Percentiles rank a stretch among this genome's conserved stretches.
These are phyloP conservation scores for Triops longicaudatus DNA, from an alignment of 1,140 invertebrate genomes.

Conservation along the genomic window DNA sequence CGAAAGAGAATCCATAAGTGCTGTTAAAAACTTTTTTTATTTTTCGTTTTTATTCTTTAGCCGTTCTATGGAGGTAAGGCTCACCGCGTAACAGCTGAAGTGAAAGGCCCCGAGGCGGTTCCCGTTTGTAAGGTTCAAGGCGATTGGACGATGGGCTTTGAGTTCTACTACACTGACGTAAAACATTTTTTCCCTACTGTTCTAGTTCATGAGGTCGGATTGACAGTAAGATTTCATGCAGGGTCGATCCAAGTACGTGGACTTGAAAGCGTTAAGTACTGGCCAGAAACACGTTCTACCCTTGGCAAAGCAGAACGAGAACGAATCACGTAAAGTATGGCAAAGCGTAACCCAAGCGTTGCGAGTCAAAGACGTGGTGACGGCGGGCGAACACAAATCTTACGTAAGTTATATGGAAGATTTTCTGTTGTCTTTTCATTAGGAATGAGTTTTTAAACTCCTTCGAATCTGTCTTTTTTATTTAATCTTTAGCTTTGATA, in stretches of 20 bases:
- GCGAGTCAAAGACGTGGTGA: conserved; percentile 41
- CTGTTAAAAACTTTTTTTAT: background rate
- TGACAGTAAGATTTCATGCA: conserved; percentile 17
- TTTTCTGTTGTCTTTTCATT: background rate
- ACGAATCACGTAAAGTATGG: conserved; percentile 46
- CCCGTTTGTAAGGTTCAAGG: conserved; percentile 42
- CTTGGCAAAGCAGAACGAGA: conserved; percentile 38
- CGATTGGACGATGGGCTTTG: conserved; percentile 46
- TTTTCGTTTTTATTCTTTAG: conserved; percentile 31
- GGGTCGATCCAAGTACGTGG: conserved; percentile 34
- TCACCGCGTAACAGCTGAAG: conserved; percentile 41
- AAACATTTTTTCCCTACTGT: background rate
- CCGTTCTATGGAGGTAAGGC: conserved; percentile 45
- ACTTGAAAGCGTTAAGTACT: conserved; percentile 43
- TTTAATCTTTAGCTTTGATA: too few species aligned
- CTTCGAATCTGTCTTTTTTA: too few species aligned
- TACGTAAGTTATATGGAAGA: conserved; percentile 3
- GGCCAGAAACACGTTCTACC: conserved; percentile 42
- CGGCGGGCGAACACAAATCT: conserved; percentile 45
- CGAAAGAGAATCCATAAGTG: background rate
- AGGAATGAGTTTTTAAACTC: too few species aligned
- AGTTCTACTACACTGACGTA: conserved; percentile 39
- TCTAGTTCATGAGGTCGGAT: background rate
- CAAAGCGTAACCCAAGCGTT: conserved; percentile 46
- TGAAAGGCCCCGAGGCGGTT: conserved; percentile 38